Conservation (phyloP, 2,888 invertebrate genomes). For the Masnerella sp. region DNA sequence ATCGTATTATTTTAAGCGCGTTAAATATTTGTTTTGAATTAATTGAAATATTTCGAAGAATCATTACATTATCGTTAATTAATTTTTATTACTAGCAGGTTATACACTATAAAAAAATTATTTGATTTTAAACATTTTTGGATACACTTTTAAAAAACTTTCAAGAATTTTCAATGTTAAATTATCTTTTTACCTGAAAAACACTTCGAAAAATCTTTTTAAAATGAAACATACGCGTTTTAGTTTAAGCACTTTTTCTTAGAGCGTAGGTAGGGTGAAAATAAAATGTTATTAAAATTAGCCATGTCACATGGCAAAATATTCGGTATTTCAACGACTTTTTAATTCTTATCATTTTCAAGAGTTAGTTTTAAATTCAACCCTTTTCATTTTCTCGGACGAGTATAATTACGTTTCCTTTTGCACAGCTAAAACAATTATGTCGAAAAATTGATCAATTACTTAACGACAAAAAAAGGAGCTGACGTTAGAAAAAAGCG, state of each 20-base stretch:
- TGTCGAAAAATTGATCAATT: slow-evolving; percentile 26
- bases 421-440: not conserved
- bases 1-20: not conserved
- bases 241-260: not conserved
- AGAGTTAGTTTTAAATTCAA: not conserved
- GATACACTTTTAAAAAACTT: not conserved
- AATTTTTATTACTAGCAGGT: too few species aligned
- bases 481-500: slow-evolving; percentile 20
- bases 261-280: not conserved
- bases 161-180: too few species aligned
- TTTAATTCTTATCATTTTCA: too few species aligned
- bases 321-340: too few species aligned
- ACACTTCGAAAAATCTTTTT: not conserved
- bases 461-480: slow-evolving; percentile 5
- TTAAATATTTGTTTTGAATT: too few species aligned
- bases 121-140: not conserved
- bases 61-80: too few species aligned
- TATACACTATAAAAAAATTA: too few species aligned
- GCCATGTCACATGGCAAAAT: too few species aligned
- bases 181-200: too few species aligned
- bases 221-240: not conserved
- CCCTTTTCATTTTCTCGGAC: not conserved
- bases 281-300: not conserved
- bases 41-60: not conserved
- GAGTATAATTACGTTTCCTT: not conserved